Evolutionary conservation across 2,888 invertebrate species (phyloP), one percentile per base, ranked within the genome.

Genomic region (Drosophila nigricruria): DNA sequence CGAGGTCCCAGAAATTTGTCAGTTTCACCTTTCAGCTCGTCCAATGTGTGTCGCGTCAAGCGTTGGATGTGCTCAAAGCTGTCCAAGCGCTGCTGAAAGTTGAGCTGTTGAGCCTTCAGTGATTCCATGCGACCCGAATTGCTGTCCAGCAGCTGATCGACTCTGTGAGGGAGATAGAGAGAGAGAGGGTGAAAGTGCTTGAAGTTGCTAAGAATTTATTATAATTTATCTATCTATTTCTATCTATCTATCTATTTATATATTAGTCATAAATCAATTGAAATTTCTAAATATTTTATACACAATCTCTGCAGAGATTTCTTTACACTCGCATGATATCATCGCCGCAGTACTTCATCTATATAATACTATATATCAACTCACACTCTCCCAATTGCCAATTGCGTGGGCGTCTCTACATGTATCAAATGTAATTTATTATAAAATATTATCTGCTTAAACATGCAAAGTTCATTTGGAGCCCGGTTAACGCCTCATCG

Each of bases 51-150:
- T 3, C 93, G 91, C 2, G 92, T 88, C 57, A 93, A 88, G 1
- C 90, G 90, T 47, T 91, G 92, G 57, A 93, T 91, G 80, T 92
- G 92, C 77, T 94, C 94, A 10, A 94, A 77, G 30, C 91, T 89
- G 56, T 93, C 93, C 42, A 93, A 70, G 38, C 93, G 90, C 27
- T 92, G 90, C 36, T 90, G 85, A 25, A 92, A 90, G 57, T 94
- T 93, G 54, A 92, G 77, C 50, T 94, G 86, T 62, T 94, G 93
- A 1, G 89, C 84, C 42, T 85, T 90, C 45, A 94, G 64, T 0
- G 91, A 91, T 18, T 94, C 93, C 69, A 92, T 85, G 47, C 93
- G 93, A 18, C 92, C 94, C 57, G 90, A 79, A 27, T 90, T 91
- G 72, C 92, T 92, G 0, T 92, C 90, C 82, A 94, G 92, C 18